Conservation (phyloP, 2,113 vertebrate genomes). For the Cyprinodon tularosa region DNA sequence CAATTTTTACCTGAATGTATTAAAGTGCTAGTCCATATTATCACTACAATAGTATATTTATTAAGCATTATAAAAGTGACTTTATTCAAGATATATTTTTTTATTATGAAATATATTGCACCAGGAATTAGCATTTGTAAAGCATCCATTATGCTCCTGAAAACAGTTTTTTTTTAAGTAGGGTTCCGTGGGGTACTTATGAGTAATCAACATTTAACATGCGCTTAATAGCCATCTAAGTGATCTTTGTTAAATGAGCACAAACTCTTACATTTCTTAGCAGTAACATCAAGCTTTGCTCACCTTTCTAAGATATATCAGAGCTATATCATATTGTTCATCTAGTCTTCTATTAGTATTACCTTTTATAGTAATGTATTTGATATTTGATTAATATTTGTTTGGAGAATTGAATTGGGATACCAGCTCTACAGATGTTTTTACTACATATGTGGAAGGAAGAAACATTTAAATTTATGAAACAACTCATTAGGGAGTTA, state of each 20-base stretch:
- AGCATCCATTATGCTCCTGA: background rate
- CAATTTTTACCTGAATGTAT: background rate
- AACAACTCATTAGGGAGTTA: background rate
- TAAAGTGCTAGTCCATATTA: background rate
- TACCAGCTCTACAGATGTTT: no score
- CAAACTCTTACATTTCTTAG: no score
- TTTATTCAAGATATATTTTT: background rate
- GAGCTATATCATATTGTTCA: no score
- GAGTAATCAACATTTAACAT: background rate
- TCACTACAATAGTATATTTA: no score
- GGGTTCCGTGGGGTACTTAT: background rate
- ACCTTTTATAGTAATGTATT: background rate
- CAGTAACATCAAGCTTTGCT: no score
- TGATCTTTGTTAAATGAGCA: background rate
- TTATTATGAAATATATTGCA: background rate
- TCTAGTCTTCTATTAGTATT: background rate
- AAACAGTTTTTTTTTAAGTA: background rate
- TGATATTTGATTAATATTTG: background rate
- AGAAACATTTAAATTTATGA: no score
- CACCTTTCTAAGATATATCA: background rate
- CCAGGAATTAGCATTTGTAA: background rate
- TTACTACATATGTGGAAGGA: no score
- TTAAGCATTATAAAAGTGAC: background rate
- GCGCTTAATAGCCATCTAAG: no score
- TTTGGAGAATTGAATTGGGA: no score